phyloP scores from a whole-genome alignment of 30 jellyfish, hydroid and myxozoan species.

The Aurelia sp. region DNA sequence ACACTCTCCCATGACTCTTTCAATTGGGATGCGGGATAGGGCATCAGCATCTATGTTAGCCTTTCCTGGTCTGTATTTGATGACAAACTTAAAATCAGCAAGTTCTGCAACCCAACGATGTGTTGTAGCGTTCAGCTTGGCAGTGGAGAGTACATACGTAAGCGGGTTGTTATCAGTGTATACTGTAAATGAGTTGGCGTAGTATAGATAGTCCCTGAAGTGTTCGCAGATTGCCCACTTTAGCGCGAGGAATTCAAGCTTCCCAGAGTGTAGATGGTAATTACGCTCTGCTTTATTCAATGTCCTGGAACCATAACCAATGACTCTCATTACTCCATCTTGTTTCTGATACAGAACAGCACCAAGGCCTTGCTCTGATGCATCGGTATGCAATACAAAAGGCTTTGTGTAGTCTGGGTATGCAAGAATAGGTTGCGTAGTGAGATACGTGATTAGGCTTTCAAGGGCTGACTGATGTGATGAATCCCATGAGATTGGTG shows the following conservation, averaged over 20 bases:
- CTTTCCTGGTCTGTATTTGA: conserved; percentile 65
- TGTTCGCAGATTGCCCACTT: conserved; percentile 40
- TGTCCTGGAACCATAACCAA: conserved; percentile 45
- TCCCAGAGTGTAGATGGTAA: conserved; percentile 8
- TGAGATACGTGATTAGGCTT: conserved; percentile 10
- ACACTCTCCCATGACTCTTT: background rate
- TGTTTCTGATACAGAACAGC: conserved; percentile 56
- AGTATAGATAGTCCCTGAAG: conserved; percentile 4
- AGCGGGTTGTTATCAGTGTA: conserved; percentile 41
- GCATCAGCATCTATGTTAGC: conserved; percentile 51
- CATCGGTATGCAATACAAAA: conserved; percentile 63
- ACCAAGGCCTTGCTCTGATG: conserved; percentile 56
- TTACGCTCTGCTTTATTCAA: conserved; percentile 8
- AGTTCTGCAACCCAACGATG: conserved; percentile 56
- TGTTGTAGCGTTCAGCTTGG: conserved; percentile 35
- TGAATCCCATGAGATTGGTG: conserved; percentile 17
- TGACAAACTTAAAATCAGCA: conserved; percentile 36
- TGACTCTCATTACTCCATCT: conserved; percentile 8
- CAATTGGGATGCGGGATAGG: conserved; percentile 17
- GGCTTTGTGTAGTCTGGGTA: too few species aligned
- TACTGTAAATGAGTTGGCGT: conserved; percentile 12
- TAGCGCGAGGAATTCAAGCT: conserved; percentile 4
- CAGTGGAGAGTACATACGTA: conserved; percentile 18
- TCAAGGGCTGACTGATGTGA: conserved; percentile 7
- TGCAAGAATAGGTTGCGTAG: conserved; percentile 18